Conservation (phyloP, 2,797 vertebrate genomes). For the Clarias laeviceps region DNA sequence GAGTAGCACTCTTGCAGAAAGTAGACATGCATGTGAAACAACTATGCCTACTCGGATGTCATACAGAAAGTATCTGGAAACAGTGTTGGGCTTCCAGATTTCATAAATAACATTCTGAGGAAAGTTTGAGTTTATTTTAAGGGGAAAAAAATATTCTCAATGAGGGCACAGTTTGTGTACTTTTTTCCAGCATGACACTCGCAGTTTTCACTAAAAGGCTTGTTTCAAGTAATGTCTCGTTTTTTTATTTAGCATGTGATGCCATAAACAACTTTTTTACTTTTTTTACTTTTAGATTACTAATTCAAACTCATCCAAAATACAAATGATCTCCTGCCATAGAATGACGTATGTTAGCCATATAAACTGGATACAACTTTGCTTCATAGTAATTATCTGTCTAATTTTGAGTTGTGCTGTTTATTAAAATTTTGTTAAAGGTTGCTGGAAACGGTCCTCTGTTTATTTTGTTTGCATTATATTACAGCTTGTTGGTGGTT, state of each 20-base stretch:
- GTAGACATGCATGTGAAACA: neutral
- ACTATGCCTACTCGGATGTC: conserved; percentile 8
- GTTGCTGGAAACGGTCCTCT: neutral
- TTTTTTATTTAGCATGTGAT: neutral
- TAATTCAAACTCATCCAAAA: neutral
- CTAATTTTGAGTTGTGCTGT: neutral
- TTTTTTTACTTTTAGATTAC: neutral
- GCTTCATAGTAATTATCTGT: neutral
- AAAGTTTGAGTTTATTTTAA: conserved; percentile 54
- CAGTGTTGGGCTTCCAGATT: conserved; percentile 46
- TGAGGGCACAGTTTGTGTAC: conserved; percentile 15
- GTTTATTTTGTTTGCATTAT: neutral
- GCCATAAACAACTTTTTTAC: neutral
- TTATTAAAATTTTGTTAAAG: neutral
- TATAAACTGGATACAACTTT: neutral
- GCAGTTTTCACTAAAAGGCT: neutral
- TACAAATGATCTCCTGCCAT: neutral
- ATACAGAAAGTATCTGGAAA: conserved; percentile 57
- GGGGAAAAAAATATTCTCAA: conserved; percentile 21
- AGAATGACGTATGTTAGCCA: neutral
- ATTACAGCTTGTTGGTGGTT: neutral
- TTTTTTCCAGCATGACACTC: conserved; percentile 20
- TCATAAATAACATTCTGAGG: conserved; percentile 50
- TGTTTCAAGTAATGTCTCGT: neutral
- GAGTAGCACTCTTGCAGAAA: neutral